These are phyloP conservation scores for Eublepharis macularius DNA, from an alignment of 2,113 vertebrate genomes.

Conservation along the genomic window DNA sequence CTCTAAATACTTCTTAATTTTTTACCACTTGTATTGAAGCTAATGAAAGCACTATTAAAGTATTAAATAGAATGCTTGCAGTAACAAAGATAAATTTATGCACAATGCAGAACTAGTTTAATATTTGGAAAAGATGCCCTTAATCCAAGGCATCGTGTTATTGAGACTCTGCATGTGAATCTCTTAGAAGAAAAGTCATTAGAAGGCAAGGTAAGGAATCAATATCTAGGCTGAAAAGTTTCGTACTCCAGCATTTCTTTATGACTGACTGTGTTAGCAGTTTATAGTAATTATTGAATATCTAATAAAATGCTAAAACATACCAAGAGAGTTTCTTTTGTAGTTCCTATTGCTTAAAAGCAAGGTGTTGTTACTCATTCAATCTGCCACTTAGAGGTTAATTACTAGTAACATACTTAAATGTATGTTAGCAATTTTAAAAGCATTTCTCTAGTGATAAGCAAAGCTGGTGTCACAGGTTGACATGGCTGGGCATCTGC, in stretches of 20 bases:
- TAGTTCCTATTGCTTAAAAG: conserved; percentile 40
- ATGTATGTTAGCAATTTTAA: conserved; percentile 2
- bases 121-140: neutral
- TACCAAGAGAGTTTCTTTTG: neutral
- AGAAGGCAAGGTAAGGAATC: neutral
- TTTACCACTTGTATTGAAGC: neutral
- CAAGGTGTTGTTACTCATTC: conserved; percentile 26
- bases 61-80: neutral
- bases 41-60: neutral
- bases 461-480: neutral
- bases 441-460: neutral
- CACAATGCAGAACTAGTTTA: neutral
- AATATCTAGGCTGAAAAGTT: neutral
- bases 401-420: conserved; percentile 37
- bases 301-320: conserved; percentile 34
- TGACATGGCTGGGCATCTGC: no score
- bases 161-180: neutral
- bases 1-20: no score
- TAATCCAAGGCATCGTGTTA: neutral
- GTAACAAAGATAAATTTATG: neutral
- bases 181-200: conserved; percentile 1
- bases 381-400: conserved; percentile 42
- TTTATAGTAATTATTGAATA: conserved; percentile 5
- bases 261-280: neutral
- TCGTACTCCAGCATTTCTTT: neutral